Evolutionary conservation across 2,113 vertebrate genomes (phyloP).

Genomic region (Eptesicus fuscus): DNA sequence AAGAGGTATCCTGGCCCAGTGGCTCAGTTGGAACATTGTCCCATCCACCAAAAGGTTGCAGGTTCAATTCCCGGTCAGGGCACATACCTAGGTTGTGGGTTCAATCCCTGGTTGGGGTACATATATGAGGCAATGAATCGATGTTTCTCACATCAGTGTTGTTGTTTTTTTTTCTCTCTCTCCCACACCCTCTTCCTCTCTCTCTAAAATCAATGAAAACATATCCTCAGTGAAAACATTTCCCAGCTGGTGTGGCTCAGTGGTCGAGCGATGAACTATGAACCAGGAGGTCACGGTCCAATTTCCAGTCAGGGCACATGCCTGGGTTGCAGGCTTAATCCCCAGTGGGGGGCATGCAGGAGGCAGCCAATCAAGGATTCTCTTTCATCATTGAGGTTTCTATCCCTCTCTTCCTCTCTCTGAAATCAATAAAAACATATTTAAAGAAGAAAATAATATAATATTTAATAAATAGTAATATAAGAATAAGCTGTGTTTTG

Average conservation of each 20-base stretch:
- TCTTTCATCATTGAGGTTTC: too few species aligned
- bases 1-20: not conserved
- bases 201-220: not conserved
- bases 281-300: too few species aligned
- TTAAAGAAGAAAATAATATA: not conserved
- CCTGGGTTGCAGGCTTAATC: too few species aligned
- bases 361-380: too few species aligned
- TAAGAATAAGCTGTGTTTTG: not conserved
- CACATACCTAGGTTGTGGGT: not conserved
- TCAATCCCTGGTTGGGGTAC: not conserved
- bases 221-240: not conserved
- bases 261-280: too few species aligned
- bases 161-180: not conserved
- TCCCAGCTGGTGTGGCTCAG: too few species aligned
- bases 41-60: not conserved
- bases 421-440: not conserved
- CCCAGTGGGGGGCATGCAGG: too few species aligned
- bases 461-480: not conserved
- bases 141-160: not conserved
- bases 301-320: too few species aligned
- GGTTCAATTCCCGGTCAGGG: not conserved
- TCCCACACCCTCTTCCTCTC: not conserved
- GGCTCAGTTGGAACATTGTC: not conserved
- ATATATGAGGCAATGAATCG: not conserved
- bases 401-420: not conserved